These are phyloP conservation scores for Latheticus oryzae DNA, from an alignment of 2,888 invertebrate species.

Conservation along the genomic window DNA sequence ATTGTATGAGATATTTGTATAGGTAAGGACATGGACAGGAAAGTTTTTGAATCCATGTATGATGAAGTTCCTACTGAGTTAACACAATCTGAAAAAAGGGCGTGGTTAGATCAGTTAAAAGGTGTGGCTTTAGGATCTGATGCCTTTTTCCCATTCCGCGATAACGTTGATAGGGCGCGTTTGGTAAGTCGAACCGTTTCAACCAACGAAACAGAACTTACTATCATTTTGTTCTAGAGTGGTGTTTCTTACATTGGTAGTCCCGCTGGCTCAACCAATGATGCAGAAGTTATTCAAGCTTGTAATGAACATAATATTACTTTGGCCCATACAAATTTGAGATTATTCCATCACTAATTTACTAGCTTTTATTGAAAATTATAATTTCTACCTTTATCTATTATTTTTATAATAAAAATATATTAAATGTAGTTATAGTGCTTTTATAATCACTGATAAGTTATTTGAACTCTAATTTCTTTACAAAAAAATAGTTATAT, in stretches of 20 bases:
- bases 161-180: conserved; percentile 93
- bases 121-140: conserved; percentile 92
- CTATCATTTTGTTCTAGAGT: conserved; percentile 72
- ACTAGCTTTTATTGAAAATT: too few relatives aligned
- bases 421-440: too few relatives aligned
- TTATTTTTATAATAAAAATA: too few relatives aligned
- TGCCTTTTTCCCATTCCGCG: conserved; percentile 98
- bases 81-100: conserved; percentile 73
- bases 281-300: conserved; percentile 87
- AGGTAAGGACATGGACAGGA: conserved; percentile 84
- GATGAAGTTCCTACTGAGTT: conserved; percentile 79
- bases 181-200: conserved; percentile 71
- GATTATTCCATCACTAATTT: conserved; percentile 92
- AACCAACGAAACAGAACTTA: not conserved
- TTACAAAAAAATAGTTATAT: too few relatives aligned
- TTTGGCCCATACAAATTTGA: conserved; percentile 87
- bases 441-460: too few relatives aligned
- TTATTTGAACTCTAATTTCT: too few relatives aligned
- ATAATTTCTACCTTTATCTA: too few relatives aligned
- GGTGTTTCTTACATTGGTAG: conserved; percentile 95
- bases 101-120: conserved; percentile 78
- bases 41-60: conserved; percentile 80
- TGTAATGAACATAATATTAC: conserved; percentile 92
- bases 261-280: conserved; percentile 95
- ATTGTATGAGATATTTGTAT: too few relatives aligned